A percentile compares a stretch with the other conserved stretches of the same genome.
These are phyloP conservation scores for Philereme vetulata DNA, from an alignment of 2,888 invertebrate species.

Conservation along the genomic window DNA sequence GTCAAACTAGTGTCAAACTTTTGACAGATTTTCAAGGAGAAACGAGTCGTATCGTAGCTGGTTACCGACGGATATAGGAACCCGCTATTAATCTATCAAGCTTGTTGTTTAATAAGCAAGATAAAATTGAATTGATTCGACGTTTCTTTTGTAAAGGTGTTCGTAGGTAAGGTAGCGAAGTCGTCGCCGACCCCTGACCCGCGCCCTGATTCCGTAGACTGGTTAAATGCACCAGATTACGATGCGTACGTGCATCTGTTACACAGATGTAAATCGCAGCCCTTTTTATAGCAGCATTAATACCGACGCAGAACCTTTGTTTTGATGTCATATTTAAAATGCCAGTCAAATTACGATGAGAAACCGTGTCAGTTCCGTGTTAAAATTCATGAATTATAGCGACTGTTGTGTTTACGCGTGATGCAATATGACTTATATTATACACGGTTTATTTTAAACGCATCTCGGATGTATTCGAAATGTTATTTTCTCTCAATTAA, in stretches of 20 bases:
- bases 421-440: slow-evolving; percentile 33
- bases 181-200: slow-evolving; percentile 51
- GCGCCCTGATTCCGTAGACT: slow-evolving; percentile 40
- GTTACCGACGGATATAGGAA: too few relatives aligned
- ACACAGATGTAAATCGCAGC: slow-evolving; percentile 70
- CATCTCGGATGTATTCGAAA: slow-evolving; percentile 37
- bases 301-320: slow-evolving; percentile 57
- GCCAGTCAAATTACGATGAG: slow-evolving; percentile 50
- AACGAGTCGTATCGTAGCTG: too few relatives aligned
- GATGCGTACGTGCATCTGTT: slow-evolving; percentile 58
- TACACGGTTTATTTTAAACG: slow-evolving; percentile 43
- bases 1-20: too few relatives aligned
- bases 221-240: slow-evolving; percentile 49
- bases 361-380: slow-evolving; percentile 71
- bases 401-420: slow-evolving; percentile 38
- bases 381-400: slow-evolving; percentile 45
- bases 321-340: slow-evolving; percentile 59
- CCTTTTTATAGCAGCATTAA: slow-evolving; percentile 55
- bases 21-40: too few relatives aligned
- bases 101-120: slow-evolving; percentile 13
- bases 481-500: slow-evolving; percentile 55
- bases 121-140: slow-evolving; percentile 42
- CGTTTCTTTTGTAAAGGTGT: slow-evolving; percentile 56
- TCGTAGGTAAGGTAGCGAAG: slow-evolving; percentile 40
- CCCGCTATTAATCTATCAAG: too few relatives aligned